Evolutionary conservation across 2,797 vertebrate species (phyloP).

Genomic region (Catostomus latipinnis): DNA sequence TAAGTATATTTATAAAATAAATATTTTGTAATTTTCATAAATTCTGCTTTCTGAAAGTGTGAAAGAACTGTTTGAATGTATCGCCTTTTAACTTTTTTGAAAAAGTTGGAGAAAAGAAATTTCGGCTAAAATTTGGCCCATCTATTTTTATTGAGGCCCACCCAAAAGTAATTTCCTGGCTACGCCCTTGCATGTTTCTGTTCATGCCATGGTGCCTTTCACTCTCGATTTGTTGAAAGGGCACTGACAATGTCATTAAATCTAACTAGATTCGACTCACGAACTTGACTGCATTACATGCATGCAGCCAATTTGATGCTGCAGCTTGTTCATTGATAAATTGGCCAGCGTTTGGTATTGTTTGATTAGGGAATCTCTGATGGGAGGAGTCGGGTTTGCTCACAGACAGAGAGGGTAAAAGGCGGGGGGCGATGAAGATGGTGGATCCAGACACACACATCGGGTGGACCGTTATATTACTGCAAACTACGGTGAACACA

Average conservation of each 20-base stretch:
- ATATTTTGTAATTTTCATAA: too few relatives aligned
- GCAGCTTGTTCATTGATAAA: slow-evolving; percentile 36
- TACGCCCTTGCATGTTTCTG: neutral
- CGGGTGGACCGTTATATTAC: slow-evolving; percentile 55
- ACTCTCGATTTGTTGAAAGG: neutral
- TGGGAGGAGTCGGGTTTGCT: slow-evolving; percentile 57
- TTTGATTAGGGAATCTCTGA: slow-evolving; percentile 55
- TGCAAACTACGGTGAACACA: slow-evolving; percentile 43
- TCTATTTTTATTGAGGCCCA: too few relatives aligned
- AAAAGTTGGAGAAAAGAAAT: too few relatives aligned
- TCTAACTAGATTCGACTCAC: too few relatives aligned
- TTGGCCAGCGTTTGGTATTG: slow-evolving; percentile 31
- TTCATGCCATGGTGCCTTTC: neutral
- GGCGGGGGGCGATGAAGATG: slow-evolving; percentile 53
- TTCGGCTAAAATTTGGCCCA: too few relatives aligned
- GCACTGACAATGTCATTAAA: neutral
- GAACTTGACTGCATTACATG: neutral
- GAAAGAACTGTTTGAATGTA: too few relatives aligned
- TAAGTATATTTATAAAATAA: too few relatives aligned
- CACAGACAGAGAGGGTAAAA: slow-evolving; percentile 42
- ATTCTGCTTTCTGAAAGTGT: too few relatives aligned
- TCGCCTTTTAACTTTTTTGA: too few relatives aligned
- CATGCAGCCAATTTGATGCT: neutral
- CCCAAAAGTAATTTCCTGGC: too few relatives aligned
- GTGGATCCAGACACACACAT: slow-evolving; percentile 51